phyloP scores from a whole-genome alignment of 2,888 invertebrate species.

The Tenthredo scrophulariae region DNA sequence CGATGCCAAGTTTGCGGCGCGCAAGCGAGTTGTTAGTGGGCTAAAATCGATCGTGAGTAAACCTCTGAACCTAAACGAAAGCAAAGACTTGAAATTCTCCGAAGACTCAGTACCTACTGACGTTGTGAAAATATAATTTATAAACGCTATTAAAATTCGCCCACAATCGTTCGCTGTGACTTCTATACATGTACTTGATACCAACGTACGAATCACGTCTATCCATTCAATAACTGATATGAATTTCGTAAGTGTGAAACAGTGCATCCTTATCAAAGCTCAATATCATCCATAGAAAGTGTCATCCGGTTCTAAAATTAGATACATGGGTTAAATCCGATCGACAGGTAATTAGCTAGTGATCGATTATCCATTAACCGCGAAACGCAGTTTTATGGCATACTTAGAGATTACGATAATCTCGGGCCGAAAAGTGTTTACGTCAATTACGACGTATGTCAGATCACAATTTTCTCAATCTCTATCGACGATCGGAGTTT shows the following conservation, averaged over 20 bases:
- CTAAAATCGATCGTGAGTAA: constrained; percentile 49
- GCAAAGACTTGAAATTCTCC: not conserved
- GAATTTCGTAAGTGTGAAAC: not conserved
- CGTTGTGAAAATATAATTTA: too few species aligned
- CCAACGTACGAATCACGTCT: too few species aligned
- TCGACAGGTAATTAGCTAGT: not conserved
- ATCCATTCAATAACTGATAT: not conserved
- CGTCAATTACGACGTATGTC: not conserved
- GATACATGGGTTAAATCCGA: not conserved
- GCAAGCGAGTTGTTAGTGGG: constrained; percentile 11
- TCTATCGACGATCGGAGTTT: not conserved
- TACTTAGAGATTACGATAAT: not conserved
- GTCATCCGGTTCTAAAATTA: not conserved
- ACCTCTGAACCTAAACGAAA: constrained; percentile 1
- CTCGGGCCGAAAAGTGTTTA: not conserved
- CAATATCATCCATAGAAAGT: not conserved
- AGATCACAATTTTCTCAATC: not conserved
- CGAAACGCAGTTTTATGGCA: not conserved
- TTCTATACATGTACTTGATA: too few species aligned
- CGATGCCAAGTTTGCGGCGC: constrained; percentile 49
- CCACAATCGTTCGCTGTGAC: too few species aligned
- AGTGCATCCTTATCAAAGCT: not conserved
- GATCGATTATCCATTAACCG: not conserved
- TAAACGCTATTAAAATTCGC: not conserved
- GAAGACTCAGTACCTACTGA: too few species aligned